Base-by-base conservation (phyloP, 2,888 invertebrate genomes). In the Aradus depressus region DNA sequence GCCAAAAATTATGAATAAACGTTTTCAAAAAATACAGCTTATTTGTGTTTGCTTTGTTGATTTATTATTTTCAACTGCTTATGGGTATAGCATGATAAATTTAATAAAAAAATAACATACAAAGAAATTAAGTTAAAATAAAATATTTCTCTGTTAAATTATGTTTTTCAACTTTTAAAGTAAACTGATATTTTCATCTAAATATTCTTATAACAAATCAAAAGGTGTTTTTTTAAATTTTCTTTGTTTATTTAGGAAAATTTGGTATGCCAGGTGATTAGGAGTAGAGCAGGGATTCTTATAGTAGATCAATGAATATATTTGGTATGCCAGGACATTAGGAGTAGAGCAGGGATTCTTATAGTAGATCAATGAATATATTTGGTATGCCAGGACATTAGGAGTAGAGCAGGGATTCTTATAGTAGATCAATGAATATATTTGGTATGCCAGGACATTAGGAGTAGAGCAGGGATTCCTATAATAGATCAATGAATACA, bases 81-180 rank as follows among this genome's bases (percentile, higher is more conserved):
- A 42, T 23, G 42, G 42, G 42, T 28, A 42, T 28, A 42, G 42
- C 42, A 42, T 42, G 42, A n/a, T n/a, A n/a, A 42, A 42, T 22
- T 23, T 42, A 22, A 25, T 21, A 41, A 23, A 42, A 42, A 23
- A 25, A 26, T 42, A 42, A 42, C 42, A 25, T 42, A 42, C 28
- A 42, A 3, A 23, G 28, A 26, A 31, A 31, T 32, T 31, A 37
- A 37, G 14, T 37, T 12, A 37, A 12, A 37, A 12, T 37, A 12
- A 37, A 37, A 6, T 12, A 37, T 37, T 12, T 37, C 14, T 37
- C 14, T 12, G 6, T 6, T 37, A 37, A 6, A 37, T 37, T 37
- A 8, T 37, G 6, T 8, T 37, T 12, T 37, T 37, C 6, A 8
- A 14, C 16, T 6, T 12, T 12, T 14, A 37, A 8, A 12, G 14